A percentile compares a stretch with the other conserved stretches of the same genome.
Evolutionary conservation across 1,140 invertebrate species (phyloP).

Genomic region (Bombus breviceps): DNA sequence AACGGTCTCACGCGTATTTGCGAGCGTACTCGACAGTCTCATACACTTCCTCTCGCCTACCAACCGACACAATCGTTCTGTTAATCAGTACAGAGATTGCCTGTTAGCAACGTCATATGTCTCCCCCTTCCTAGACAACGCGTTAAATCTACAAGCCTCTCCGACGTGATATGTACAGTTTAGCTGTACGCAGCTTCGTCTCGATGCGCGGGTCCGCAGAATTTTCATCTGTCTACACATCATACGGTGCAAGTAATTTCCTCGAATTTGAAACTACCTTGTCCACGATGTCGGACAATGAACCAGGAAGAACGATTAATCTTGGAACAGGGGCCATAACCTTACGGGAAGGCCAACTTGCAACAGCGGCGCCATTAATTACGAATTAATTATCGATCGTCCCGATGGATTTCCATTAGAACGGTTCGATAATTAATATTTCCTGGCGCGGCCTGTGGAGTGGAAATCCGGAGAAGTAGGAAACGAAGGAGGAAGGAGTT

Average conservation of each 20-base stretch:
- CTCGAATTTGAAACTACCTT: not conserved
- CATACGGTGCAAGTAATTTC: too few relatives aligned
- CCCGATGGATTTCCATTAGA: conserved; percentile 21
- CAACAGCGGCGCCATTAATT: conserved; percentile 6
- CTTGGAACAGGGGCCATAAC: not conserved
- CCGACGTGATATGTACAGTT: not conserved
- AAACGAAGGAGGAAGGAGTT: not conserved
- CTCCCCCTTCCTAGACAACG: not conserved
- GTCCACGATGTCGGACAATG: not conserved
- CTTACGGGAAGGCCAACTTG: too few relatives aligned
- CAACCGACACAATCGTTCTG: conserved; percentile 39
- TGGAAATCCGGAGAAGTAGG: not conserved
- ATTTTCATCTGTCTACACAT: too few relatives aligned
- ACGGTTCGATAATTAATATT: conserved; percentile 32
- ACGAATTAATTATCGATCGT: conserved; percentile 26
- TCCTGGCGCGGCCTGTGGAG: too few relatives aligned
- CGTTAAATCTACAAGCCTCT: not conserved
- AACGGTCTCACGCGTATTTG: conserved; percentile 47
- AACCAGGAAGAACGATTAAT: not conserved
- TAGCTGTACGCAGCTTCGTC: not conserved
- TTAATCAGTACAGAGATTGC: conserved; percentile 45
- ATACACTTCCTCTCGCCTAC: conserved; percentile 25
- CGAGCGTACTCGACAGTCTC: conserved; percentile 21
- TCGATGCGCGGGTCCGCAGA: too few relatives aligned
- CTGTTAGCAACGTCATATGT: conserved; percentile 26